A percentile compares a stretch with the other conserved stretches of the same genome.
Evolutionary conservation across 1,140 invertebrate genomes (phyloP).

Genomic region (Tigriopus japonicus): DNA sequence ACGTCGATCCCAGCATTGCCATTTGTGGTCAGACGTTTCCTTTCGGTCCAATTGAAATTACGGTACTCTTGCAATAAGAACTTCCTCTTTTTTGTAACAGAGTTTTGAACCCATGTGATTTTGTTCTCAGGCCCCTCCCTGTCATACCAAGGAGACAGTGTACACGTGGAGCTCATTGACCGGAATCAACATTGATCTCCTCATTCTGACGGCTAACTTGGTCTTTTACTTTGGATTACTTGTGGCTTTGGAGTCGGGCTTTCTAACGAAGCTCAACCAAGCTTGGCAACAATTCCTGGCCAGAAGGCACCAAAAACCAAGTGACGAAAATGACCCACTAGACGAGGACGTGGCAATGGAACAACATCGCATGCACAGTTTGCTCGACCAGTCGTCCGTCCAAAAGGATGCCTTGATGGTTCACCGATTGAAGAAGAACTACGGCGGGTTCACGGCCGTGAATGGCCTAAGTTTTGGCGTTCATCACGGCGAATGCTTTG

Average conservation of each 20-base stretch:
- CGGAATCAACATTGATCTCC: neutral
- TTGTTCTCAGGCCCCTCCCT: neutral
- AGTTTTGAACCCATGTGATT: too few species aligned
- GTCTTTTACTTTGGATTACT: neutral
- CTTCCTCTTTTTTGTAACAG: too few species aligned
- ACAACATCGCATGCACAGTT: neutral
- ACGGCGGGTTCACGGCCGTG: slow-evolving; percentile 32
- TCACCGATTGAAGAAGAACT: neutral
- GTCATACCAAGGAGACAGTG: neutral
- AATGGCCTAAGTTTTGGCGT: slow-evolving; percentile 48
- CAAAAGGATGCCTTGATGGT: neutral
- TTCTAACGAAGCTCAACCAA: neutral
- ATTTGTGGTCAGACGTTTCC: neutral
- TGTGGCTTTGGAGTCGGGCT: neutral
- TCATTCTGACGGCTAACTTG: neutral
- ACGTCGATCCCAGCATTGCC: neutral
- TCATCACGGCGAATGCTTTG: slow-evolving; percentile 59
- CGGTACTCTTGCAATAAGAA: too few species aligned
- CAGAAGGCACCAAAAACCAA: neutral
- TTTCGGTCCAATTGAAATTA: too few species aligned
- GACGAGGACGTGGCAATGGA: neutral
- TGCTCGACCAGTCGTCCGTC: neutral
- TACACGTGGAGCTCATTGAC: neutral
- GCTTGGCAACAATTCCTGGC: neutral
- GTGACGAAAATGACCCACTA: neutral